Evolutionary conservation across 2,113 vertebrate genomes (phyloP), one percentile per base, ranked within the genome.

Genomic region (Thomomys bottae): DNA sequence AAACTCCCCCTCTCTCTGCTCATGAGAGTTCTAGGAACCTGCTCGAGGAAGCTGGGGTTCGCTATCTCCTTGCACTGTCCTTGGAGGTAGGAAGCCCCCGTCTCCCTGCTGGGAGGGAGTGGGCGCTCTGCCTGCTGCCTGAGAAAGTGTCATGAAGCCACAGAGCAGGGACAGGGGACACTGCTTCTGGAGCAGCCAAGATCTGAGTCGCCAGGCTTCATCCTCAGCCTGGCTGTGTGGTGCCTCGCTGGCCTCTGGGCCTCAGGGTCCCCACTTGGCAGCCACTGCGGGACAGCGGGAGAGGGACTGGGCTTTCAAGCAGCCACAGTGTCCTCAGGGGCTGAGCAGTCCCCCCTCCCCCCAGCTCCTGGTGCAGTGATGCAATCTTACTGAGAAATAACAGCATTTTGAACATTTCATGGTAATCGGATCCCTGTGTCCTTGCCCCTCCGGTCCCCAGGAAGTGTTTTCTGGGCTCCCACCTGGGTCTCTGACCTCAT

Each of bases 131-230:
- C 59, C 42, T 26, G 4, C 8, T 14, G 45, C 24, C n/a, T 49
- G 1, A 1, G n/a, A 32, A 40, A 59, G 45, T 4, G 7, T 30
- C 24, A 45, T 1, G 30, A 26, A 15, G 28, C 42, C 45, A 30
- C 36, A 32, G 32, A 61, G 72, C 63, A 11, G 26, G 59, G 6
- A 45, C 71, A 6, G 3, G 36, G 38, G 49, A 32, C 2, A 15
- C 49, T 61, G n/a, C 21, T 61, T 34, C 23, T 66, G 42, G 18
- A 30, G 36, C 12, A 8, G 59, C 30, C 40, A 42, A 30, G 40
- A 40, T 1, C 0, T 2, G 30, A 42, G 26, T 15, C 1, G 8
- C 40, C 21, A 32, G 20, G 67, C 67, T 42, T 49, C 12, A 0
- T 26, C 30, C 64, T 75, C 45, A 32, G 67, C 42, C 11, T 23